These are phyloP conservation scores for Tyria jacobaeae DNA, from an alignment of 2,888 invertebrate species.

Conservation along the genomic window DNA sequence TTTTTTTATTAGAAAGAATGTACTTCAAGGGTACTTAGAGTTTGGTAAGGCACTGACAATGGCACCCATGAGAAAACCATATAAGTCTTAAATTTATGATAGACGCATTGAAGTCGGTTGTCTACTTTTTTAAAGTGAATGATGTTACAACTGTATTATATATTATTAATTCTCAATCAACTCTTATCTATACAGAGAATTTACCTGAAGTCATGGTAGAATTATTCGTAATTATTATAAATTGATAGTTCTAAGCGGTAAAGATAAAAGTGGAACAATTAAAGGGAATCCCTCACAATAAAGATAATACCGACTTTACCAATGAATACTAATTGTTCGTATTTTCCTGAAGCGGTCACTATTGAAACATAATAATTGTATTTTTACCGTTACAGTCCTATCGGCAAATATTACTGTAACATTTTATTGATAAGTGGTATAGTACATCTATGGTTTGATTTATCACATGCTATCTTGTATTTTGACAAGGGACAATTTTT, in stretches of 20 bases:
- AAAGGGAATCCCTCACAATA: constrained; percentile 13
- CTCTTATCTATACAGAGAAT: not conserved
- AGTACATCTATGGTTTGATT: not conserved
- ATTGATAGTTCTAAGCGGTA: not conserved
- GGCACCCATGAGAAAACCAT: too few species aligned
- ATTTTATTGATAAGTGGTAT: constrained; percentile 4
- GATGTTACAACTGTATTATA: too few species aligned
- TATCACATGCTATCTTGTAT: too few species aligned
- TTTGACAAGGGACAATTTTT: too few species aligned
- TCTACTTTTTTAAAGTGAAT: too few species aligned
- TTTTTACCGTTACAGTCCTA: constrained; percentile 16
- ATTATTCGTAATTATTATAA: not conserved
- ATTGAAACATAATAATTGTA: constrained; percentile 20
- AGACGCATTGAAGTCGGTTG: too few species aligned
- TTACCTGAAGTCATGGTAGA: not conserved
- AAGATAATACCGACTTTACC: constrained; percentile 13
- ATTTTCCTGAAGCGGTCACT: constrained; percentile 32
- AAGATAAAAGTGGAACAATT: not conserved
- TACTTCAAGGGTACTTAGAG: too few species aligned
- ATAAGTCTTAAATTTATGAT: too few species aligned
- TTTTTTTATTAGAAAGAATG: too few species aligned
- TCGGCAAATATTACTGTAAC: constrained; percentile 29
- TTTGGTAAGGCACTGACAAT: too few species aligned
- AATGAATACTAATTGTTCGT: constrained; percentile 4
- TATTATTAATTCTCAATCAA: not conserved